Conservation (phyloP, 1,140 invertebrate genomes). For the Coelopa frigida region DNA sequence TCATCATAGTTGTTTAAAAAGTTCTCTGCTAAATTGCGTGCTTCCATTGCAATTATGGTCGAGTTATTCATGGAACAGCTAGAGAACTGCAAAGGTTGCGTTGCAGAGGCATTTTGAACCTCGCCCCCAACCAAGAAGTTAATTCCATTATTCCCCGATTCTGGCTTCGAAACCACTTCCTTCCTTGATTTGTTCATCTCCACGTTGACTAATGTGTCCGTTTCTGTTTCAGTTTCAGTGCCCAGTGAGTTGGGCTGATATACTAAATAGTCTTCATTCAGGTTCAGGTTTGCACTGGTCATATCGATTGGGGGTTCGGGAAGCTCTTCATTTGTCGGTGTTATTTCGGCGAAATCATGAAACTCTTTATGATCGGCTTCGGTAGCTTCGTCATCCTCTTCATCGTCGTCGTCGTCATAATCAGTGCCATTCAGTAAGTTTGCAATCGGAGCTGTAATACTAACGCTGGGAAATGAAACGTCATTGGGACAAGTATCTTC, state of each 20-base stretch:
- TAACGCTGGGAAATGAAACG: slow-evolving; percentile 69
- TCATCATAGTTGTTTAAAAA: slow-evolving; percentile 45
- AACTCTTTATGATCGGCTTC: slow-evolving; percentile 22
- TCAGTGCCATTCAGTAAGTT: slow-evolving; percentile 60
- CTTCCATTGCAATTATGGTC: slow-evolving; percentile 64
- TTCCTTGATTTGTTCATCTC: not conserved
- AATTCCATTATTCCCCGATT: slow-evolving; percentile 16
- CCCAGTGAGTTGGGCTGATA: slow-evolving; percentile 26
- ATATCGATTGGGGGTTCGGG: slow-evolving; percentile 9
- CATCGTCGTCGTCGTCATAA: slow-evolving; percentile 31
- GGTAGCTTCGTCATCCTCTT: slow-evolving; percentile 23
- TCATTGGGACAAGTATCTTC: slow-evolving; percentile 67
- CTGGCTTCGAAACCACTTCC: too few relatives aligned
- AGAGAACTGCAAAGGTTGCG: slow-evolving; percentile 3
- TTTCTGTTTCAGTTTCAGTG: slow-evolving; percentile 22
- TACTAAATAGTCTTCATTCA: slow-evolving; percentile 1
- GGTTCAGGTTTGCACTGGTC: not conserved
- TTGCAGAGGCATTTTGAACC: slow-evolving; percentile 27
- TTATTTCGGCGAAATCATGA: slow-evolving; percentile 23
- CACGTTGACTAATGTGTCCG: slow-evolving; percentile 20
- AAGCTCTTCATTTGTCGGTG: slow-evolving; percentile 27
- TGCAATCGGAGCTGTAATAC: slow-evolving; percentile 61
- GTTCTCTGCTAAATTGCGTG: slow-evolving; percentile 61
- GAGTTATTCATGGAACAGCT: slow-evolving; percentile 54
- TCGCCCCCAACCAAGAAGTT: slow-evolving; percentile 38